These are phyloP conservation scores for Bergia sp. DNA, from an alignment of 92 coral and sea anemone species.

Conservation along the genomic window DNA sequence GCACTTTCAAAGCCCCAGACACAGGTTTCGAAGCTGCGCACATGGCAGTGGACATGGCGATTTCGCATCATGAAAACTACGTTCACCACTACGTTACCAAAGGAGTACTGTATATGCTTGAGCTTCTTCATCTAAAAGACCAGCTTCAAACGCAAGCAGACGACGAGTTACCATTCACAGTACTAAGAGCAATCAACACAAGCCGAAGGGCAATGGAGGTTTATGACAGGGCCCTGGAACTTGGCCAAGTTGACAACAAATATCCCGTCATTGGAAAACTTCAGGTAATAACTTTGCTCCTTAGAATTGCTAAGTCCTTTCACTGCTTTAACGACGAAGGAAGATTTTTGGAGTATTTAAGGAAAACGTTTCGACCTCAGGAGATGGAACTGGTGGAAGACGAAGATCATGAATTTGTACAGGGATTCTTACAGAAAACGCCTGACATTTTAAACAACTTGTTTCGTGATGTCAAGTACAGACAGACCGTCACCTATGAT, in stretches of 20 bases:
- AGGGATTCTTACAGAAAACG: not conserved
- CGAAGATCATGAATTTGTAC: constrained; percentile 2
- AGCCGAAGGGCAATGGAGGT: constrained; percentile 18
- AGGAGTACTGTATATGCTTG: constrained; percentile 25
- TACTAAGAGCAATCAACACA: constrained; percentile 31
- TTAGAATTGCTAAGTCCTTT: constrained; percentile 9
- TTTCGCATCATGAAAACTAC: constrained; percentile 10
- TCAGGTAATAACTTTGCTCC: not conserved
- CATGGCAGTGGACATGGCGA: constrained; percentile 30
- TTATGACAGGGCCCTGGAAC: constrained; percentile 20
- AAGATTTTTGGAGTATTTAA: constrained; percentile 11
- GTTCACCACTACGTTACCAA: constrained; percentile 42
- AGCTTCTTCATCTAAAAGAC: constrained; percentile 14
- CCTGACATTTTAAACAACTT: not conserved
- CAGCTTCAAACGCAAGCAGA: not conserved
- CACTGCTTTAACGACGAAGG: constrained; percentile 26
- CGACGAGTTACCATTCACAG: not conserved
- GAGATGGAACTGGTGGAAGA: not conserved
- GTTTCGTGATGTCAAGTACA: constrained; percentile 2
- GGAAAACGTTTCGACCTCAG: not conserved
- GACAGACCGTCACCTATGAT: constrained; percentile 4
- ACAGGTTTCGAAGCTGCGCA: constrained; percentile 46
- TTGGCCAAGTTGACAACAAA: not conserved
- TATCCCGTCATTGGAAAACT: constrained; percentile 40
- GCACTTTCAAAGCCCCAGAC: not conserved